Base-by-base conservation (phyloP, 2,113 vertebrate species). In the Megaleporinus macrocephalus region DNA sequence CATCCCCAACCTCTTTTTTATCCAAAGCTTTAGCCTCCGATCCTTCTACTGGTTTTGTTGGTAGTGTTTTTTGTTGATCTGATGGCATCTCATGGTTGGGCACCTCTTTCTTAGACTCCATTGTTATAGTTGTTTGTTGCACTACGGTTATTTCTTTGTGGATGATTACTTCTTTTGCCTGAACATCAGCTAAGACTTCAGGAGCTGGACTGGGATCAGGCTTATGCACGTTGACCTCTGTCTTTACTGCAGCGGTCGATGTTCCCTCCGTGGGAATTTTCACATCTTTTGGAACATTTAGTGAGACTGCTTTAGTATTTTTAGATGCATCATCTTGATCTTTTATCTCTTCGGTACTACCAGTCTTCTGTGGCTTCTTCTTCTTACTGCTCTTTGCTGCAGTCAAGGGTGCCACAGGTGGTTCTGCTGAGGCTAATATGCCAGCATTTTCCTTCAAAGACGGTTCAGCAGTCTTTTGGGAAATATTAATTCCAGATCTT, bases 71-170 rank as follows among this genome's bases (percentile, higher is more conserved):
- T 18, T 29, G 9, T 44, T 57, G 75, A 33, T 63, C 41, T 51
- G 77, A 14, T 66, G 81, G 83, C 76, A 61, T 81, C 61, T 36
- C 80, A 70, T 62, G 20, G 66, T 86, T 81, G 41, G 47, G 13
- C 24, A 20, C 82, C 22, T 66, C 70, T 30, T 85, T 59, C 24
- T 47, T 41, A 4, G 84, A 57, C 61, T 87, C 79, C 27, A 83
- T 82, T 69, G 78, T 16, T 22, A 61, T 66, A 80, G 36, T 69
- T 73, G 85, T 87, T 88, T 89, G 82, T 29, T 82, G 33, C 0
- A 55, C 87, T 79, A 89, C 79, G 16, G 72, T 91, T 88, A 89
- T 87, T 84, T 87, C 84, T 78, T 78, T 84, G 66, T 78, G 49
- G 3, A 83, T 41, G 78, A 68, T 80, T 3, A 62, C 44, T 73